Percentiles rank a stretch among this genome's conserved stretches.
These are phyloP conservation scores for Naso thynnoides DNA, from an alignment of 2,797 vertebrate genomes.

Conservation along the genomic window DNA sequence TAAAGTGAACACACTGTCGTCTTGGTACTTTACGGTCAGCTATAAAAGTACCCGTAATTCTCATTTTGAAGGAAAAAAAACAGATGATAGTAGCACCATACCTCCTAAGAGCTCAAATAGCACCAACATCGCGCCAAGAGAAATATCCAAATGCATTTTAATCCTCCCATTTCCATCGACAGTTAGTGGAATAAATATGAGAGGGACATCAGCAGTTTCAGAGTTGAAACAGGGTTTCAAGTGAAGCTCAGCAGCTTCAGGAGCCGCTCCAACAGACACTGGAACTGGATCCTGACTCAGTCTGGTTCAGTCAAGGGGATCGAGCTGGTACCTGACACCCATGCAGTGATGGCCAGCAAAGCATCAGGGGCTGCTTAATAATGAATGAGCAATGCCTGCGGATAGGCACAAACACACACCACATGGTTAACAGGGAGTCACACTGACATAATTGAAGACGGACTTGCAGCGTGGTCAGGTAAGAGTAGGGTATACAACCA, in stretches of 20 bases:
- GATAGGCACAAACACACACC: constrained; percentile 36
- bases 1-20: constrained; percentile 45
- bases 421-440: constrained; percentile 69
- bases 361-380: constrained; percentile 80
- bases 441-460: constrained; percentile 67
- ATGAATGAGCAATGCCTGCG: constrained; percentile 71
- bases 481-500: constrained; percentile 61
- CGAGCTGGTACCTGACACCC: constrained; percentile 79
- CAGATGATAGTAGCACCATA: constrained; percentile 59
- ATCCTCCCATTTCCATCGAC: constrained; percentile 41
- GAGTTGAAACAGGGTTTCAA: constrained; percentile 18
- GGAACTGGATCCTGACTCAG: constrained; percentile 63
- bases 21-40: constrained; percentile 52
- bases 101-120: constrained; percentile 66
- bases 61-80: constrained; percentile 41
- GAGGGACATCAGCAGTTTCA: constrained; percentile 26
- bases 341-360: constrained; percentile 70
- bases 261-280: constrained; percentile 40
- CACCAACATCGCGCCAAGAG: constrained; percentile 48
- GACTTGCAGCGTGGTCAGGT: constrained; percentile 65
- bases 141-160: constrained; percentile 75
- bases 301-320: constrained; percentile 77
- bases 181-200: constrained; percentile 39
- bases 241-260: constrained; percentile 12
- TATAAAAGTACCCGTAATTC: constrained; percentile 55